Conservation (phyloP, 2,113 vertebrate genomes). For the Poecilia latipinna region DNA sequence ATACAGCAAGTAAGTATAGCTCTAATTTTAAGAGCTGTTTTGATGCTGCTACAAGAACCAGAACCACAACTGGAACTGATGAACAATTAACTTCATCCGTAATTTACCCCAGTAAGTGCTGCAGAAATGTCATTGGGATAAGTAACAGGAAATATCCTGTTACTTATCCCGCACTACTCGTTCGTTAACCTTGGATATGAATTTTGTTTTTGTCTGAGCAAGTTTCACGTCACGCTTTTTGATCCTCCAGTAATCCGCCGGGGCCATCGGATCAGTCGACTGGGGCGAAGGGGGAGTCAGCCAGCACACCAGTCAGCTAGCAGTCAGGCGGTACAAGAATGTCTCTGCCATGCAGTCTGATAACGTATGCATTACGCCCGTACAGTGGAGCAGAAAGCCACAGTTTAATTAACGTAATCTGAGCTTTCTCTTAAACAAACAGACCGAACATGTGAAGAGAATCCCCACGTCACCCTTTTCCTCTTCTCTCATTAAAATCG, state of each 20-base stretch:
- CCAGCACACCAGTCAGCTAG: constrained; percentile 8
- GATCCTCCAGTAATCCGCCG: constrained; percentile 34
- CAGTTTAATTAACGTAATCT: constrained; percentile 65
- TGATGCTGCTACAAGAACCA: constrained; percentile 61
- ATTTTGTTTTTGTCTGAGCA: constrained; percentile 13
- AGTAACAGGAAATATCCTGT: constrained; percentile 18
- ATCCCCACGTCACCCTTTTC: constrained; percentile 45
- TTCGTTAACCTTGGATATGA: constrained; percentile 6
- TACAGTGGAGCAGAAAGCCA: constrained; percentile 52
- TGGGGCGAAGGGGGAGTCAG: background rate
- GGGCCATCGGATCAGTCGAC: constrained; percentile 24
- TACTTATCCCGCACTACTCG: constrained; percentile 16
- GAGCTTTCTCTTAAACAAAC: constrained; percentile 69
- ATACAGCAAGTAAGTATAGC: constrained; percentile 57
- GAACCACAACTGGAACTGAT: constrained; percentile 62
- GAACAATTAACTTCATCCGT: constrained; percentile 58
- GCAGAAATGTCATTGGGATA: constrained; percentile 20
- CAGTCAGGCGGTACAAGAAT: constrained; percentile 29
- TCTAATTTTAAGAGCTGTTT: constrained; percentile 53
- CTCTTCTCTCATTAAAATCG: constrained; percentile 65
- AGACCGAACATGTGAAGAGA: constrained; percentile 59
- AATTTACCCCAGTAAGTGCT: constrained; percentile 49
- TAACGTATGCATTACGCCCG: constrained; percentile 53
- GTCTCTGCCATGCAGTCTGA: constrained; percentile 56
- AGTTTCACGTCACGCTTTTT: constrained; percentile 24